These are phyloP conservation scores for Elanus axillaris DNA, from an alignment of 2,113 vertebrate genomes.

Conservation along the genomic window DNA sequence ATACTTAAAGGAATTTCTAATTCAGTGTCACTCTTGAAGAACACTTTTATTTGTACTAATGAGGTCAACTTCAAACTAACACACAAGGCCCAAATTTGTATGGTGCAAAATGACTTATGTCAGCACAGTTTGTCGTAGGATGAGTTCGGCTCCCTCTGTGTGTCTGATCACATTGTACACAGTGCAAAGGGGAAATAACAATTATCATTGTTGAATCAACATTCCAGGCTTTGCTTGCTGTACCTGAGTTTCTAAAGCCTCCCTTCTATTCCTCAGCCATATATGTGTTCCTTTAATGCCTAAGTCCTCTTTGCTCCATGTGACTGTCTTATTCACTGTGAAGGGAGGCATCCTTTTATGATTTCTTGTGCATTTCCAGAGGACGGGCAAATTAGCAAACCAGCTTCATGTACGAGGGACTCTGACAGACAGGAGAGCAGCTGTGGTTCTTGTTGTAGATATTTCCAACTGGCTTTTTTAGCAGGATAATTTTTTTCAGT, in stretches of 20 bases:
- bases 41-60: neutral
- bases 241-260: slow-evolving; percentile 11
- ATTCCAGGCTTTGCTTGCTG: neutral
- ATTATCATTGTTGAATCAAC: neutral
- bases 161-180: neutral
- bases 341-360: slow-evolving; percentile 41
- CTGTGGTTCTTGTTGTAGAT: slow-evolving; percentile 40
- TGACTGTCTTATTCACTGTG: slow-evolving; percentile 16
- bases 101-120: neutral
- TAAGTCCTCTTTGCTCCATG: neutral
- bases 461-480: slow-evolving; percentile 39
- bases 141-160: neutral
- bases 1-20: neutral
- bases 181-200: neutral
- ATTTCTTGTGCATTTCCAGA: neutral
- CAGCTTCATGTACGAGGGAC: slow-evolving; percentile 1
- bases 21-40: neutral
- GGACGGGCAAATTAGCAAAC: neutral
- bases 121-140: neutral
- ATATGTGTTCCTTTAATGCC: neutral
- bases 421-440: neutral
- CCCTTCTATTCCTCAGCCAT: neutral
- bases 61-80: neutral
- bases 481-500: slow-evolving; percentile 27
- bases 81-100: neutral